Conservation (phyloP, 2,113 vertebrate genomes). For the Spea multiplicata region DNA sequence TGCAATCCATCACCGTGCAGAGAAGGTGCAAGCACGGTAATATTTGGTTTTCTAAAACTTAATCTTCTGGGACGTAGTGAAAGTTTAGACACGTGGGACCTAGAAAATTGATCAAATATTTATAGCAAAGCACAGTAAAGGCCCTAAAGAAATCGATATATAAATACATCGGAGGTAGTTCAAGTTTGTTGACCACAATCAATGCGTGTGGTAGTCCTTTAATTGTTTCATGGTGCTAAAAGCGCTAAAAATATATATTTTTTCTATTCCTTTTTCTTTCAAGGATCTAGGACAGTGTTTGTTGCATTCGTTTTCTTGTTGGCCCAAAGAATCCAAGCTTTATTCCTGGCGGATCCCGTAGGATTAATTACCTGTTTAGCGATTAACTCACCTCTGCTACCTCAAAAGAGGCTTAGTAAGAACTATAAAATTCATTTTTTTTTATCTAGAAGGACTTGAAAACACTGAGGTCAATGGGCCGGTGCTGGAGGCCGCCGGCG, state of each 20-base stretch:
- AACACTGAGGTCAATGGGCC: too few relatives aligned
- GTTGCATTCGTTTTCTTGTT: too few relatives aligned
- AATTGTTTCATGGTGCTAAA: neutral
- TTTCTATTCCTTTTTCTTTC: neutral
- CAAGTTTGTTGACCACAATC: constrained; percentile 32
- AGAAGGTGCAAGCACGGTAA: constrained; percentile 34
- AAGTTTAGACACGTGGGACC: constrained; percentile 11
- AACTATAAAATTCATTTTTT: too few relatives aligned
- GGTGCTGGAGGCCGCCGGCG: too few relatives aligned
- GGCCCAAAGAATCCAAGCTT: too few relatives aligned
- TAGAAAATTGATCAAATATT: constrained; percentile 38
- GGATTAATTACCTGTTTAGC: too few relatives aligned
- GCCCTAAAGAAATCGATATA: constrained; percentile 29
- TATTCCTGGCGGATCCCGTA: too few relatives aligned
- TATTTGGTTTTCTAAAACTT: constrained; percentile 30
- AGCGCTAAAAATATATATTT: neutral
- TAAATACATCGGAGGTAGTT: constrained; percentile 5
- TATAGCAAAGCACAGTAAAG: constrained; percentile 28
- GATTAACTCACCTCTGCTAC: too few relatives aligned
- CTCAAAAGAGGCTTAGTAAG: too few relatives aligned
- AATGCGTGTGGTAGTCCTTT: neutral
- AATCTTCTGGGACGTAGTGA: constrained; percentile 25
- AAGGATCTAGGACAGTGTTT: too few relatives aligned
- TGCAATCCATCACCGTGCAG: constrained; percentile 42
- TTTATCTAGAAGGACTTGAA: too few relatives aligned